A percentile compares a stretch with the other conserved stretches of the same genome.
Evolutionary conservation across 1,140 invertebrate species (phyloP).

Genomic region (Xylocopa sonorina): DNA sequence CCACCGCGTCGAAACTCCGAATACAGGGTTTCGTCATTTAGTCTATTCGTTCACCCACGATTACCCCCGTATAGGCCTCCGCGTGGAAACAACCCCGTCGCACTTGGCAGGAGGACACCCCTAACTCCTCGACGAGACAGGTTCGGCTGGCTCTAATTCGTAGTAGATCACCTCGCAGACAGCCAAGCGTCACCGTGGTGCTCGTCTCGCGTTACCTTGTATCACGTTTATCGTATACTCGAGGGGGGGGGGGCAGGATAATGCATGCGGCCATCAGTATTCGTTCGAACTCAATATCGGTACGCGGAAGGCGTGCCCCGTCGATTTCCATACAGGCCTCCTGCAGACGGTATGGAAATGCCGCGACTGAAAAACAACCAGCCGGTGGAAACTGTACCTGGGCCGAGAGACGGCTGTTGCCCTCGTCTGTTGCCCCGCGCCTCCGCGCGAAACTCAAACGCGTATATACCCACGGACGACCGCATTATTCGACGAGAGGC

Average conservation of each 20-base stretch:
- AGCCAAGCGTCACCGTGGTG: constrained; percentile 11
- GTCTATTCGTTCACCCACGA: neutral
- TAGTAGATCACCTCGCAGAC: constrained; percentile 11
- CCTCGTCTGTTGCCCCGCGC: constrained; percentile 44
- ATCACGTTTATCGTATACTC: constrained; percentile 53
- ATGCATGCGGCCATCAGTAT: constrained; percentile 74
- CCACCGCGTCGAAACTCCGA: too few relatives aligned
- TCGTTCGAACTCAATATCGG: constrained; percentile 75
- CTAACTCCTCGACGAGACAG: neutral
- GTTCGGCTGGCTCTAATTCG: constrained; percentile 16
- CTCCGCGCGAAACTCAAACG: constrained; percentile 59
- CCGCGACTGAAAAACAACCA: constrained; percentile 73
- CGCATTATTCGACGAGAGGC: constrained; percentile 48
- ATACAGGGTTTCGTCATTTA: constrained; percentile 6
- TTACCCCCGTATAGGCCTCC: neutral
- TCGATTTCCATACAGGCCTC: constrained; percentile 72
- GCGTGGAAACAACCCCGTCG: neutral
- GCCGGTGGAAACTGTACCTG: constrained; percentile 58
- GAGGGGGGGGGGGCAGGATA: too few relatives aligned
- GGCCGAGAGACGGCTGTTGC: too few relatives aligned
- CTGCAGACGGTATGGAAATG: constrained; percentile 75
- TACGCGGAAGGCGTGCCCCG: constrained; percentile 67
- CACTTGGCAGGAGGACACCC: too few relatives aligned
- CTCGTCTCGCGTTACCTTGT: constrained; percentile 21
- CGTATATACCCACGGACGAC: constrained; percentile 26